phyloP scores from a whole-genome alignment of 2,113 vertebrate genomes.

The Dipodomys spectabilis region DNA sequence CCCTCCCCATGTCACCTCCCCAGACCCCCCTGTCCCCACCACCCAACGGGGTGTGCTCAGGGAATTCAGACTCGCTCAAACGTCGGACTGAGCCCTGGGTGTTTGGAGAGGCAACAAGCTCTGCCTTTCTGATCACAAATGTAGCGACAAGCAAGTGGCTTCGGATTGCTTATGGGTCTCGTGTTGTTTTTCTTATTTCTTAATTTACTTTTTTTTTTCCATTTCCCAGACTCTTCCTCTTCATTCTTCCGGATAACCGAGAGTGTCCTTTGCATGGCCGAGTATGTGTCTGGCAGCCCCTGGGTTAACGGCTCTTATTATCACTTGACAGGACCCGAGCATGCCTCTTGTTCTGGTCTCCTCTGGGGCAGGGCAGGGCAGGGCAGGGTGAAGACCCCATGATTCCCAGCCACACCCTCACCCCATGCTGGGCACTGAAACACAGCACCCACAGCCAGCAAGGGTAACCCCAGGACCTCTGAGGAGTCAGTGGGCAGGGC shows the following conservation, averaged over 20 bases:
- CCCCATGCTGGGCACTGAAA: neutral
- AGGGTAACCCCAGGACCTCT: neutral
- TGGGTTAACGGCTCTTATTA: neutral
- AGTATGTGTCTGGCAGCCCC: neutral
- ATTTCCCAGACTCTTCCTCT: constrained; percentile 63
- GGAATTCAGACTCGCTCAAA: constrained; percentile 71
- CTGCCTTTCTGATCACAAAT: constrained; percentile 70
- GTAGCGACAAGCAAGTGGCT: constrained; percentile 70
- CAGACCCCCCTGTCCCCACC: neutral
- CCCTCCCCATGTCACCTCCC: neutral
- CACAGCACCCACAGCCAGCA: neutral
- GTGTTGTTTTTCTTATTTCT: constrained; percentile 66
- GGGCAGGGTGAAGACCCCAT: neutral
- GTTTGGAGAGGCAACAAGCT: constrained; percentile 48
- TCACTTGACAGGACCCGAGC: neutral
- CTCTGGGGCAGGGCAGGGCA: neutral
- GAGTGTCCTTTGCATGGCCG: neutral
- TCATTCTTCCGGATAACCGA: constrained; percentile 11
- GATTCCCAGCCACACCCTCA: neutral
- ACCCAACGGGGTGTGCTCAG: constrained; percentile 76
- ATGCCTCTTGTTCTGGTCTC: neutral
- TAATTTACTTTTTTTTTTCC: constrained; percentile 61
- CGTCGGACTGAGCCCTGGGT: constrained; percentile 66
- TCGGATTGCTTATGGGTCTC: constrained; percentile 65
- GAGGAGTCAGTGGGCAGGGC: neutral